Base-by-base conservation (phyloP, 1,140 invertebrate species). In the Pteromalus puparum region DNA sequence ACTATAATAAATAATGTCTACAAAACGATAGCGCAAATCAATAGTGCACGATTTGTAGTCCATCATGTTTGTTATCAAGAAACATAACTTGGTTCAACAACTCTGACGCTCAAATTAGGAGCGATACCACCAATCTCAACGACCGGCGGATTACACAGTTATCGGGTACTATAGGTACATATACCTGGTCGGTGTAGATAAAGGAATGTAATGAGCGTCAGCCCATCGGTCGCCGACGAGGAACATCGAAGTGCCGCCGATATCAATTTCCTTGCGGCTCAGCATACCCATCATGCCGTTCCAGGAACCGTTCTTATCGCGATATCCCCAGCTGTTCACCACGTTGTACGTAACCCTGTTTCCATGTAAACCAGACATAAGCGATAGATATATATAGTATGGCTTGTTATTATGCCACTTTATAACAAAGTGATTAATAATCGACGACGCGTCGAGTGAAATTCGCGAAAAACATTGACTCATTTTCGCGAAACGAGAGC, bases 221-320 rank as follows among this genome's bases (percentile, higher is more conserved):
- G 93, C 91, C 70, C 95, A 89, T 5, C 95, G 92, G 86, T 95
- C 94, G n/a, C 89, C 87, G 0, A 94, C 94, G 28, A 96, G 89
- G 87, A 95, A 96, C 89, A 95, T 93, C 1, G 94, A 93, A 6
- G 95, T 95, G 7, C 95, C 95, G 90, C 95, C 95, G 83, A 96
- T 94, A 88, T 95, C 95, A 28, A 94, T 94, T 88, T 95, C 93
- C 5, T 92, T 93, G 76, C 93, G 91, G 0, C 93, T 91, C 80
- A 96, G 87, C 89, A 94, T 92, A 7, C 95, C 95, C 72, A 94
- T 95, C 95, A 96, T 95, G 0, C 95, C 95, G 87, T 88, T 95
- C 95, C 95, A 96, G 12, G 94, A 90, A 1, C 92, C 92, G 53
- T 90, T 90, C 28, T 87, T 90, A 4, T 90, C 82, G 12, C 80